A percentile compares a stretch with the other conserved stretches of the same genome.
Conservation (phyloP, 1,140 invertebrate species). For the Melipona quadrifasciata region DNA sequence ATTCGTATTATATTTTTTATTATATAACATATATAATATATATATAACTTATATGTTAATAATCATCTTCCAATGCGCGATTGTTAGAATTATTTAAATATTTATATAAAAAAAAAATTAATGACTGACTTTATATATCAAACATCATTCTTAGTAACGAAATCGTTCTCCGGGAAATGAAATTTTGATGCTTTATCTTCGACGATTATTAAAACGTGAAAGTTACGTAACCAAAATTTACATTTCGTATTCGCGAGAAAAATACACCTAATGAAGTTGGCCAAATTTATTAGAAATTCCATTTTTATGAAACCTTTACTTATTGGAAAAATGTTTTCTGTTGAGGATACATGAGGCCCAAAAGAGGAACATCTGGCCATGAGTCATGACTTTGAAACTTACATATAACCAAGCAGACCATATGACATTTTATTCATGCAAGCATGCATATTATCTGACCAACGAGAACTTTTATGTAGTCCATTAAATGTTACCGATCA, state of each 20-base stretch:
- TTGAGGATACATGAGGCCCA: constrained; percentile 29
- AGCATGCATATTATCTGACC: not conserved
- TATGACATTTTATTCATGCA: constrained; percentile 17
- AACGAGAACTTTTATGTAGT: constrained; percentile 1
- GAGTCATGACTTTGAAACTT: constrained; percentile 51
- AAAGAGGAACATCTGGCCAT: constrained; percentile 56
- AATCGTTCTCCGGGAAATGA: not conserved
- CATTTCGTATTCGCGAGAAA: too few species aligned
- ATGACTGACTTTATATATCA: not conserved
- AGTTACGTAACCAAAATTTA: not conserved
- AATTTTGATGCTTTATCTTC: not conserved
- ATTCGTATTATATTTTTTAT: not conserved
- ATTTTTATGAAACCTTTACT: not conserved
- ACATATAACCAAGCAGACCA: constrained; percentile 33
- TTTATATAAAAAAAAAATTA: not conserved
- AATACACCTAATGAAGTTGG: not conserved
- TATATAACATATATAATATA: too few species aligned
- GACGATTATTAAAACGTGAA: not conserved
- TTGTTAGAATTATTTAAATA: not conserved
- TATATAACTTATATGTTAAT: too few species aligned
- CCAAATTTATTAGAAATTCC: not conserved
- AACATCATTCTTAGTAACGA: not conserved
- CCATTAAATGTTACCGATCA: not conserved
- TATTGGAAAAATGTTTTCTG: constrained; percentile 26
- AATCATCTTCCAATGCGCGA: too few species aligned